phyloP scores from a whole-genome alignment of 2,888 invertebrate species.

The Hemithea aestivaria region DNA sequence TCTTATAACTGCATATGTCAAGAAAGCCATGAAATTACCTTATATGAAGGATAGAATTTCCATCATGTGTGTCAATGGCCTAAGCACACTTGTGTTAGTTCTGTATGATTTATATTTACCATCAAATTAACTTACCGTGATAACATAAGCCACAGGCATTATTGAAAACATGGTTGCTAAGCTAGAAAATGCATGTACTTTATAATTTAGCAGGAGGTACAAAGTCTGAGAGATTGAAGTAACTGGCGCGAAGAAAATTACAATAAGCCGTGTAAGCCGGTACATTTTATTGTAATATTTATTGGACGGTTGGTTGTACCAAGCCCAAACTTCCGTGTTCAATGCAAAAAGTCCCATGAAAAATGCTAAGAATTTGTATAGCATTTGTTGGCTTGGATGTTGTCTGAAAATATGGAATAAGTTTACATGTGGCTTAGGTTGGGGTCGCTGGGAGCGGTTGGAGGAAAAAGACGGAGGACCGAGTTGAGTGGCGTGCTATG shows the following conservation, averaged over 20 bases:
- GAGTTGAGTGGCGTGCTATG: too few species aligned
- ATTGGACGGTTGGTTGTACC: slow-evolving; percentile 3
- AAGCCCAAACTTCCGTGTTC: slow-evolving; percentile 8
- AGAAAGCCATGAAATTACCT: too few species aligned
- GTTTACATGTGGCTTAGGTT: too few species aligned
- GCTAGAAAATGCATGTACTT: slow-evolving; percentile 8
- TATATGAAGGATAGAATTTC: too few species aligned
- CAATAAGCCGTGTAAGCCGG: background rate
- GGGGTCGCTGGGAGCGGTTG: too few species aligned
- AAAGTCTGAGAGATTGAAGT: slow-evolving; percentile 2
- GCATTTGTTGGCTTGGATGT: slow-evolving; percentile 3
- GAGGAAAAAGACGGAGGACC: too few species aligned
- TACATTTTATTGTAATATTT: background rate
- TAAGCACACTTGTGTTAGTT: too few species aligned
- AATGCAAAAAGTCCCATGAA: slow-evolving; percentile 4
- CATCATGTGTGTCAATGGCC: too few species aligned
- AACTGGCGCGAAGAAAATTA: slow-evolving; percentile 3
- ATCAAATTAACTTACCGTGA: slow-evolving; percentile 10
- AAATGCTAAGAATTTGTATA: slow-evolving; percentile 1
- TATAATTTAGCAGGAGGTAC: slow-evolving; percentile 1
- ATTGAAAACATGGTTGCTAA: slow-evolving; percentile 6
- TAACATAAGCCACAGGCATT: slow-evolving; percentile 8
- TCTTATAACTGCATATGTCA: too few species aligned
- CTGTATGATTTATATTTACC: too few species aligned
- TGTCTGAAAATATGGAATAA: background rate